Evolutionary conservation across 2,888 invertebrate genomes (phyloP).

Genomic region (Cephus sareptanus): DNA sequence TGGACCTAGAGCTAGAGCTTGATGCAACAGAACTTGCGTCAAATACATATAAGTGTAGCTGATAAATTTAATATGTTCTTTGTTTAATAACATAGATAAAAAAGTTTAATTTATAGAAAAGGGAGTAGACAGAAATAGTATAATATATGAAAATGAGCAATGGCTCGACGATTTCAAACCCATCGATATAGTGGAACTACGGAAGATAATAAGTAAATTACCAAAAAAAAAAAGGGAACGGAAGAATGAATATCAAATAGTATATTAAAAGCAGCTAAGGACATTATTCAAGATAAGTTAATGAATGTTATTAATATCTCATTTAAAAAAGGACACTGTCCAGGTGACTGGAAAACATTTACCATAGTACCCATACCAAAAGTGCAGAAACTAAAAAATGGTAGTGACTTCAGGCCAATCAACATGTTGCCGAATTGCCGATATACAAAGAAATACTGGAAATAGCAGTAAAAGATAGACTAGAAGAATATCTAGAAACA

Average conservation of each 20-base stretch:
- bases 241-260: slow-evolving; percentile 15
- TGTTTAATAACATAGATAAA: no score
- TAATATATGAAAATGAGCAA: no score
- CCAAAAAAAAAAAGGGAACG: slow-evolving; percentile 11
- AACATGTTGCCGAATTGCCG: slow-evolving; percentile 10
- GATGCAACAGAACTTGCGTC: no score
- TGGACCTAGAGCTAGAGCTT: no score
- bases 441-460: slow-evolving; percentile 16
- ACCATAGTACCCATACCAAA: slow-evolving; percentile 19
- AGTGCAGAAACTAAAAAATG: background rate
- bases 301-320: slow-evolving; percentile 14
- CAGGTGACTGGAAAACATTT: slow-evolving; percentile 16
- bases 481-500: background rate
- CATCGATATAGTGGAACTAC: background rate
- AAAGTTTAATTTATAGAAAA: no score
- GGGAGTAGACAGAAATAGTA: no score
- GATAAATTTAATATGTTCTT: no score
- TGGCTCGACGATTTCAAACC: background rate
- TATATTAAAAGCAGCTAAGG: slow-evolving; percentile 8
- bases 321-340: slow-evolving; percentile 7
- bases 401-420: background rate
- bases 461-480: slow-evolving; percentile 9
- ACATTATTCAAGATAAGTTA: slow-evolving; percentile 9
- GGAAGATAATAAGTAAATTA: background rate
- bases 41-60: no score